Evolutionary conservation across 1,140 invertebrate genomes (phyloP), one percentile per base, ranked within the genome.

Genomic region (Aphelinus atriplicis): DNA sequence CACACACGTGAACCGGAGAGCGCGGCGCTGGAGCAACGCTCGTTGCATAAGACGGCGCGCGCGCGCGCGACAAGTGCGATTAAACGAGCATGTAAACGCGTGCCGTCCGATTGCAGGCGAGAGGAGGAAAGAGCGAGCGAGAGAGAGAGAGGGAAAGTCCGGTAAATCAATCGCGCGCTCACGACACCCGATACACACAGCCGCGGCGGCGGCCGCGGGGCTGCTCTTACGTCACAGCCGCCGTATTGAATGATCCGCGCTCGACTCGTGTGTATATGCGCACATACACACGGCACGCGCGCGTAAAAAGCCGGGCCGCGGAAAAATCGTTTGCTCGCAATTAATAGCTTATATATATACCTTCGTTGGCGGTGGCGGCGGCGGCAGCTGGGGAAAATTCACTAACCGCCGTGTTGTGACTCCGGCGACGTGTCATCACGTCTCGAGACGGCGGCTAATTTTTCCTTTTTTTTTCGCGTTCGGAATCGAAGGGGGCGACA

Each of bases 121-220:
- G 7, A n/a, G 50, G 7, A 26, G 48, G 42, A 57, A 6, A 56
- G 48, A 62, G 26, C n/a, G 69, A 48, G 60, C 56, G 70, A 42
- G 51, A 57, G 73, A 26, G 50, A 57, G 57, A 53, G 71, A 73
- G 75, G 55, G 60, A 72, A 74, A 69, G 47, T 61, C 57, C 71
- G 64, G 72, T 83, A 82, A 82, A 83, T 81, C 78, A 78, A 81
- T 83, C 77, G 64, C 60, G 58, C 26, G 45, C 51, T 47, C 66
- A 66, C 63, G 78, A 80, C 77, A 77, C 63, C 72, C 66, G 63
- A 77, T 77, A 73, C 75, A 56, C 9, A 45, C 10, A 10, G 26
- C 26, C 26, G 26, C 26, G 26, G 26, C 26, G 26, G 26, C 26
- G 26, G 26, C 26, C 26, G 26, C 26, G 26, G 26, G 26, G 26